These are phyloP conservation scores for Eristalinus sepulchralis DNA, from an alignment of 2,888 invertebrate genomes.

Conservation along the genomic window DNA sequence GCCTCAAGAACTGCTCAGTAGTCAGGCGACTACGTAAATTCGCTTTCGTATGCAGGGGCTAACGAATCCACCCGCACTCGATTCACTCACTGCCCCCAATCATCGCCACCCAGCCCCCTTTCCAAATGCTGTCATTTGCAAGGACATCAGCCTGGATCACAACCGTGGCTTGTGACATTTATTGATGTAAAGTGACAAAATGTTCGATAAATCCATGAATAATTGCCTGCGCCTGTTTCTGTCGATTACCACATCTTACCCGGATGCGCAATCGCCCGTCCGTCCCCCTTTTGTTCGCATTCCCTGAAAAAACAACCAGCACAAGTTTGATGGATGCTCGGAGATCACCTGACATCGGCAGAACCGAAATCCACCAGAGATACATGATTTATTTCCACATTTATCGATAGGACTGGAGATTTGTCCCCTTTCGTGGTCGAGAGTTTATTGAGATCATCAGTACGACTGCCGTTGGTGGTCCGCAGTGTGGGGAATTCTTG, in stretches of 20 bases:
- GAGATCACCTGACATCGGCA: conserved; percentile 46
- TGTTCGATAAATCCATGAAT: conserved; percentile 64
- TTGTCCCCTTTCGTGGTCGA: conserved; percentile 5
- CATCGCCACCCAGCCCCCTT: not conserved
- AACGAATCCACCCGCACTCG: no score
- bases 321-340: conserved; percentile 62
- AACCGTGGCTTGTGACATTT: conserved; percentile 56
- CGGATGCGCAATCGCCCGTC: conserved; percentile 11
- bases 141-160: conserved; percentile 33
- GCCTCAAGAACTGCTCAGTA: no score
- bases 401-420: conserved; percentile 40
- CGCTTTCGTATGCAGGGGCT: no score
- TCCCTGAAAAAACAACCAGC: conserved; percentile 50
- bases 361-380: conserved; percentile 40
- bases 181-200: conserved; percentile 69
- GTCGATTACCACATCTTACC: conserved; percentile 13
- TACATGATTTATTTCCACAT: conserved; percentile 47
- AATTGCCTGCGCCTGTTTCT: conserved; percentile 34
- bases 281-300: conserved; percentile 57
- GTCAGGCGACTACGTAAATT: no score
- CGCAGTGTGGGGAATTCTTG: conserved; percentile 15
- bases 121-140: conserved; percentile 33
- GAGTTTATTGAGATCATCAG: conserved; percentile 40
- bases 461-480: conserved; percentile 51
- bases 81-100: not conserved